Base-by-base conservation (phyloP, 1,140 invertebrate species). In the Palaemon carinicauda region DNA sequence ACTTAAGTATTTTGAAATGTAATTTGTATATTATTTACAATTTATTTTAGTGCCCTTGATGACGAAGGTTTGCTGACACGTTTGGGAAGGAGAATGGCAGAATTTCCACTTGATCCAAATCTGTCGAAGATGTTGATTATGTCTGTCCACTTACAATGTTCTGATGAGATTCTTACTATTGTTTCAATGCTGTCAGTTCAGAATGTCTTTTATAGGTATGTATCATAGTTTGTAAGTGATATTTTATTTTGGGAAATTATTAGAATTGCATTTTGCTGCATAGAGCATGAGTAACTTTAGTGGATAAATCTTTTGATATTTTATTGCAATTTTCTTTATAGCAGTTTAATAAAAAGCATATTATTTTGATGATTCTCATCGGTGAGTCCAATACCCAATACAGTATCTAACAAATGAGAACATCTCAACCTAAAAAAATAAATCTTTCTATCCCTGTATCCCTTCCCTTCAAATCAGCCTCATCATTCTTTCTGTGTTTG, bases 71-170 rank as follows among this genome's bases (percentile, higher is more conserved):
- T 90, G 54, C 73, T 90, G 53, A 89, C 89, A 4, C 85, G 89
- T 19, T 75, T 90, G 73, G 89, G 89, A 12, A 84, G 89, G 29
- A 92, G 96, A 94, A 99, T 99, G 99, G 98, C 98, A 0, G 99
- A 99, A 92, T 99, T 99, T 91, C 99, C 99, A 0, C 91, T 99
- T 65, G 99, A 99, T 90, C 99, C 99, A 0, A 98, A 98, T 92
- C 93, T 99, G n/a, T 98, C 98, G 0, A 99, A 99, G 93, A 98
- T 99, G 94, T 92, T 99, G 0, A 99, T 99, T 65, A 99, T 99
- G 98, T 99, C 98, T 0, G 98, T 99, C 1, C 96, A 99, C 50
- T 92, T 99, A n/a, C 96, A 97, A 88, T 99, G 98, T 91, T 98
- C 97, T 1, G 99, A 99, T 92, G 99, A 99, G 93, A 96, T 99